Evolutionary conservation across 2,888 invertebrate species (phyloP), one percentile per base, ranked within the genome.

Genomic region (Artemia sp.): DNA sequence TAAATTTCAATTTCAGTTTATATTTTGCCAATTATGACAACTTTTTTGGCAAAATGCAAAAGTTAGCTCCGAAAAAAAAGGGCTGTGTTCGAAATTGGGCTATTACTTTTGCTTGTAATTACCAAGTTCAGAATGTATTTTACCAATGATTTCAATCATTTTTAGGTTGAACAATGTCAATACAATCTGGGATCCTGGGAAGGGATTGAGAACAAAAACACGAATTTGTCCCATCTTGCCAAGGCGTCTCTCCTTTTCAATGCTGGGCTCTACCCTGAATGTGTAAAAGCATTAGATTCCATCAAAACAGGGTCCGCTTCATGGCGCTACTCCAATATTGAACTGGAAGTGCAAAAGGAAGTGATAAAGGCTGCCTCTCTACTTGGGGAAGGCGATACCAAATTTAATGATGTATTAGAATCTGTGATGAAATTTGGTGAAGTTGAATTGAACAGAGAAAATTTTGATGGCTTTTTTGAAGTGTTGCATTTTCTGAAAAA

Each of bases 111-210:
- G 38, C 38, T 38, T 38, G 38, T 38, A 38, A 38, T 1, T 38
- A 38, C 38, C 38, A 38, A 38, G 38, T 38, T 38, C 38, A 38
- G 38, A 38, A 38, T 38, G 38, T 38, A 38, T 38, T 38, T 38
- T 38, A 6, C 2, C 38, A 38, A 38, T 38, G 38, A 2, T 38
- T 38, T 38, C 38, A 38, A 38, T 4, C 1, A 10, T 10, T 58
- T 58, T 9, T 58, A 58, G 64, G 11, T 58, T 58, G 64, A 58
- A 24, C n/a, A 8, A 19, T 58, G 64, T 10, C 64, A 24, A n/a
- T 19, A n/a, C 11, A n/a, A 58, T 58, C 64, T 58, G 9, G n/a
- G 64, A n/a, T 58, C 64, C 24, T 58, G 64, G 64, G 64, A 58
- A 58, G 64, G 64, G 9, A 24, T 58, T 24, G 64, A 58, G 14